Percentiles rank a stretch among this genome's conserved stretches.
These are phyloP conservation scores for Blastobasis lacticolella DNA, from an alignment of 2,888 invertebrate species.

Conservation along the genomic window DNA sequence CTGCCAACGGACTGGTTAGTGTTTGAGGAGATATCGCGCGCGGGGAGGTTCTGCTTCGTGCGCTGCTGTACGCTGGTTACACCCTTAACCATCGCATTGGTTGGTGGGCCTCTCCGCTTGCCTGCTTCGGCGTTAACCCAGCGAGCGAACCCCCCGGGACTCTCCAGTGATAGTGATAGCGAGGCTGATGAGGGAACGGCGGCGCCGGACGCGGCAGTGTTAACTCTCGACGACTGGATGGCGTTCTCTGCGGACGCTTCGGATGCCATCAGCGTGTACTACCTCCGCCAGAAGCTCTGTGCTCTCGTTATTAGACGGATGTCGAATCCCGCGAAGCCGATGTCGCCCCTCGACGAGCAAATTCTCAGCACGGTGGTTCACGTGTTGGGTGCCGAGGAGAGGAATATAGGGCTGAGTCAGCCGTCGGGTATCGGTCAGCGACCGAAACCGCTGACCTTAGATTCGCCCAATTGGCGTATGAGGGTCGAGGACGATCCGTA, in stretches of 20 bases:
- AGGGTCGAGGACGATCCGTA: slow-evolving; percentile 40
- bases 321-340: slow-evolving; percentile 72
- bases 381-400: slow-evolving; percentile 82
- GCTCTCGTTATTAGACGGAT: slow-evolving; percentile 78
- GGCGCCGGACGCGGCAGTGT: slow-evolving; percentile 48
- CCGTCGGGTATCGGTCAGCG: slow-evolving; percentile 84
- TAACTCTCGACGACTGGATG: slow-evolving; percentile 84
- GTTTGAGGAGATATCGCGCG: slow-evolving; percentile 88
- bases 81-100: slow-evolving; percentile 85
- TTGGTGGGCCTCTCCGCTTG: slow-evolving; percentile 81
- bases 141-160: slow-evolving; percentile 57
- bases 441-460: slow-evolving; percentile 79
- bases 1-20: slow-evolving; percentile 88
- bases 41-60: slow-evolving; percentile 80
- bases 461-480: slow-evolving; percentile 64
- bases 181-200: slow-evolving; percentile 54
- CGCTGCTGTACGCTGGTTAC: slow-evolving; percentile 88
- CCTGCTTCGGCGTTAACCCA: slow-evolving; percentile 62
- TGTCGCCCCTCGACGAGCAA: slow-evolving; percentile 77
- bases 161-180: slow-evolving; percentile 64
- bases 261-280: slow-evolving; percentile 77
- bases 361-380: slow-evolving; percentile 78
- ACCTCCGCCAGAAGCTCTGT: slow-evolving; percentile 82
- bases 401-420: slow-evolving; percentile 78
- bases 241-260: slow-evolving; percentile 80